Evolutionary conservation across 2,797 vertebrate genomes (phyloP).

Genomic region (Huso huso): DNA sequence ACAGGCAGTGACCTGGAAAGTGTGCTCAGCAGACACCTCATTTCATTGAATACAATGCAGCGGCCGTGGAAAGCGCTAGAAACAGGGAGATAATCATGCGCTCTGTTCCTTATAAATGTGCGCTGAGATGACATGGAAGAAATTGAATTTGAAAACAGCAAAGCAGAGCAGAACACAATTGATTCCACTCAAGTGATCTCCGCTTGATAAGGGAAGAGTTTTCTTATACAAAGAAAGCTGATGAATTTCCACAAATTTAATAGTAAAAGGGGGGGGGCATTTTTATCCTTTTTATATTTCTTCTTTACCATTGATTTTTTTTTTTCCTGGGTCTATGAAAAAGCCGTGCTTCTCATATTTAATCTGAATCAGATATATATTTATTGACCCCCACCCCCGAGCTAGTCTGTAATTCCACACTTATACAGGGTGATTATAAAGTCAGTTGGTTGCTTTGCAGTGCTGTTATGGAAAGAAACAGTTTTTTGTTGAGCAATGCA

Average conservation of each 20-base stretch:
- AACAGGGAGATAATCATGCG: constrained; percentile 78
- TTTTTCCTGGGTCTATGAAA: too few relatives aligned
- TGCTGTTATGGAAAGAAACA: too few relatives aligned
- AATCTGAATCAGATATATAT: constrained; percentile 9
- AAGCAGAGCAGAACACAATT: constrained; percentile 74
- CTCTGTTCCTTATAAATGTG: constrained; percentile 71
- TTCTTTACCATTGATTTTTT: constrained; percentile 37
- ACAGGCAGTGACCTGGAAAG: constrained; percentile 61
- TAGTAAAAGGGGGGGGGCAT: constrained; percentile 20
- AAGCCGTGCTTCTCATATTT: too few relatives aligned
- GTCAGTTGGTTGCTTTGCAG: too few relatives aligned
- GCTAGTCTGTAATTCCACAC: too few relatives aligned
- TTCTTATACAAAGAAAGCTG: constrained; percentile 36
- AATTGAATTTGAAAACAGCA: constrained; percentile 86
- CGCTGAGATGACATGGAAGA: constrained; percentile 81
- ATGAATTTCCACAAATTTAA: constrained; percentile 41
- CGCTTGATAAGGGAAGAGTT: constrained; percentile 60
- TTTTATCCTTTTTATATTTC: constrained; percentile 37
- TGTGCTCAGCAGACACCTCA: constrained; percentile 83
- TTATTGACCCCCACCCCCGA: too few relatives aligned
- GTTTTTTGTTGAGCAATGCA: too few relatives aligned
- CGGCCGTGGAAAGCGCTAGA: constrained; percentile 57
- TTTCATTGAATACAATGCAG: constrained; percentile 88
- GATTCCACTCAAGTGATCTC: constrained; percentile 73
- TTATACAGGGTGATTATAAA: too few relatives aligned